Conservation (phyloP, 2,113 vertebrate species). For the Ariopsis seemanni region DNA sequence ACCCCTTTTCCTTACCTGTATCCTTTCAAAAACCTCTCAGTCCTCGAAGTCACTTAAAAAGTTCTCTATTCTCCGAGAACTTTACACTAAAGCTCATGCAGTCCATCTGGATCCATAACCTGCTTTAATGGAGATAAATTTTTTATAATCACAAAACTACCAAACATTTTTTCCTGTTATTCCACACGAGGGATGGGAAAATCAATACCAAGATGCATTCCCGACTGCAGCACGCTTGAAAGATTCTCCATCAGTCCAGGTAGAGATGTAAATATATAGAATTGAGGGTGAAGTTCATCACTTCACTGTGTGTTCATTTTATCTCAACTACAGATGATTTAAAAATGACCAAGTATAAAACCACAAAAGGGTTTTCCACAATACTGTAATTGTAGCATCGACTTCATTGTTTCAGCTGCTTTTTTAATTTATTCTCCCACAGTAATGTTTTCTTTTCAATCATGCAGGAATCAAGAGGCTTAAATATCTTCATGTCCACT, state of each 20-base stretch:
- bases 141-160: constrained; percentile 5
- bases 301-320: no score
- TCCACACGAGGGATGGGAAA: neutral
- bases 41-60: neutral
- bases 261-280: neutral
- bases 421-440: neutral
- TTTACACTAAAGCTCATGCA: neutral
- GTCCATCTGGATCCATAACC: neutral
- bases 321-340: no score
- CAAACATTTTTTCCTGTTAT: constrained; percentile 11
- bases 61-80: neutral
- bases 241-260: neutral
- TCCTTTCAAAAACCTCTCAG: neutral
- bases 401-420: neutral
- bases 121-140: neutral
- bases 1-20: neutral
- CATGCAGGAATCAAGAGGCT: no score
- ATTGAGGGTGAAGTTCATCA: neutral
- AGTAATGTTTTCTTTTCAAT: neutral
- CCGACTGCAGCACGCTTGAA: neutral
- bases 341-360: no score
- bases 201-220: neutral
- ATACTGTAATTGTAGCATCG: no score
- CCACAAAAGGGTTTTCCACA: no score
- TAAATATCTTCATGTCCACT: no score